Conservation (phyloP, 2,888 invertebrate genomes). For the Noctua pronuba region DNA sequence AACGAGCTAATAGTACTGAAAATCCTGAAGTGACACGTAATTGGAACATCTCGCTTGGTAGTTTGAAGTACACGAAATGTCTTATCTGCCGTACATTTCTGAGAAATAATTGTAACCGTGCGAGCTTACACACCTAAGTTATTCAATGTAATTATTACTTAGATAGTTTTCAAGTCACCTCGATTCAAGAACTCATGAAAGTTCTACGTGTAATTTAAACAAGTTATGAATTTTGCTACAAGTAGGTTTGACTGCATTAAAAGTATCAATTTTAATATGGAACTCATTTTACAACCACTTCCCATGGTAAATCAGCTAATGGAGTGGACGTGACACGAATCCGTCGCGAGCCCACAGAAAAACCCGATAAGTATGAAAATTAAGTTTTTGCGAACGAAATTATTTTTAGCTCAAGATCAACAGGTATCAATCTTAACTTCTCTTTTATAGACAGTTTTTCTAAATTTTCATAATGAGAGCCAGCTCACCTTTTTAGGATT, state of each 20-base stretch:
- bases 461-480: conserved; percentile 12
- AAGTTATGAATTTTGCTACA: conserved; percentile 11
- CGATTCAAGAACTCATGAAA: conserved; percentile 8
- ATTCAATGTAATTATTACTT: conserved; percentile 31
- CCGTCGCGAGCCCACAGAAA: conserved; percentile 61
- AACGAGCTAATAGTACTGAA: not conserved
- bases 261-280: conserved; percentile 70
- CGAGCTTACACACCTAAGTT: conserved; percentile 30
- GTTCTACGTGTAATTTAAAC: conserved; percentile 13
- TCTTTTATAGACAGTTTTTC: conserved; percentile 30
- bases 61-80: conserved; percentile 5
- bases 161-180: conserved; percentile 25
- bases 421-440: conserved; percentile 71
- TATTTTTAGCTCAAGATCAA: conserved; percentile 75
- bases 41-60: not conserved
- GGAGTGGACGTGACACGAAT: conserved; percentile 81
- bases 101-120: conserved; percentile 26
- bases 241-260: conserved; percentile 30
- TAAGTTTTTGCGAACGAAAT: conserved; percentile 72
- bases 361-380: conserved; percentile 75
- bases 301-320: conserved; percentile 83
- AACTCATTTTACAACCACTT: conserved; percentile 75
- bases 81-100: conserved; percentile 3
- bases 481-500: conserved; percentile 6
- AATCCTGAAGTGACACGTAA: not conserved